Conservation (phyloP, 2,797 vertebrate genomes). For the Squalus acanthias region DNA sequence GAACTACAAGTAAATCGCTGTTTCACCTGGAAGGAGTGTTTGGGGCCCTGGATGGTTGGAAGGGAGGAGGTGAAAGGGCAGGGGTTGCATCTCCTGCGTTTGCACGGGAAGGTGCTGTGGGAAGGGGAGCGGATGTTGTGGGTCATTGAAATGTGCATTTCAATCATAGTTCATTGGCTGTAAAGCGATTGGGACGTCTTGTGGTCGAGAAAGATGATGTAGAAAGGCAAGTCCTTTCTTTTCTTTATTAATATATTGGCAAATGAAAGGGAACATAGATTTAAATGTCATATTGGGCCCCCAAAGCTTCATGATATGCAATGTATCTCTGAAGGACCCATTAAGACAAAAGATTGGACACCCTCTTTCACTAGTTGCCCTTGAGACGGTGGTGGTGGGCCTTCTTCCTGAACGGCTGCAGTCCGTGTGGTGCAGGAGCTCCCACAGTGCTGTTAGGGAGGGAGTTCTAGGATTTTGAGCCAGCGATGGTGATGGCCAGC, state of each 20-base stretch:
- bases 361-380: too few species aligned
- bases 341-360: not conserved
- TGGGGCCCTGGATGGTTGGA: too few species aligned
- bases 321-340: not conserved
- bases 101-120: too few species aligned
- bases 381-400: not conserved
- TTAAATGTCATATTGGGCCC: not conserved
- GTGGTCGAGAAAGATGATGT: not conserved
- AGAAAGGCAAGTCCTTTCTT: not conserved
- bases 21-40: too few species aligned
- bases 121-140: too few species aligned
- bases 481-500: not conserved
- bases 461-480: not conserved
- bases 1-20: too few species aligned
- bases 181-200: not conserved
- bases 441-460: not conserved
- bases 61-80: too few species aligned
- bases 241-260: not conserved
- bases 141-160: too few species aligned
- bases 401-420: not conserved
- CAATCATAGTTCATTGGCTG: not conserved
- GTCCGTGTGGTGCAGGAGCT: not conserved
- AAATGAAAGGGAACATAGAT: not conserved
- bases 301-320: not conserved
- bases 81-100: too few species aligned